A percentile compares a stretch with the other conserved stretches of the same genome.
These are phyloP conservation scores for Isoperla grammatica DNA, from an alignment of 2,888 invertebrate species.

Conservation along the genomic window DNA sequence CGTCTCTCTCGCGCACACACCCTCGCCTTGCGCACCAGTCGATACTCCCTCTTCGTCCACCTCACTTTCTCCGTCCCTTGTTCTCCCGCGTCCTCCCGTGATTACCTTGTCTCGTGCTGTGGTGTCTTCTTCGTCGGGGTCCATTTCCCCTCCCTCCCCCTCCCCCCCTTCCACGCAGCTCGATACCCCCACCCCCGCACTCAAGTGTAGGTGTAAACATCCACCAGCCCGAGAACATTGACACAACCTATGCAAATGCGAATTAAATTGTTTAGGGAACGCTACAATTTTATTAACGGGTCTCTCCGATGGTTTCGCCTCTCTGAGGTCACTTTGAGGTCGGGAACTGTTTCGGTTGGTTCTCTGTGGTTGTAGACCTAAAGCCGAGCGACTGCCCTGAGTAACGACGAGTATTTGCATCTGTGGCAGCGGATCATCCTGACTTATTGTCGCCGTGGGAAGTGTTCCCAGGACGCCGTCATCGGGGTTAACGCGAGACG, in stretches of 20 bases:
- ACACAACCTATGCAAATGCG: not conserved
- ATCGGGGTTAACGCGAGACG: not conserved
- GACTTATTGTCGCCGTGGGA: not conserved
- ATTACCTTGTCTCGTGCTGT: not conserved
- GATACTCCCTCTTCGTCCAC: not conserved
- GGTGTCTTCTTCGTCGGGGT: not conserved
- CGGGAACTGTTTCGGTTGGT: no score
- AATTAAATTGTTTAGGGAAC: not conserved
- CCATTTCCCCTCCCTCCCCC: not conserved
- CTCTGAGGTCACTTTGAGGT: slow-evolving; percentile 6
- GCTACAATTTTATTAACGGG: no score
- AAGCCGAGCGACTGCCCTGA: no score
- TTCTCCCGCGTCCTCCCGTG: not conserved
- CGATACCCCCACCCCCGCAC: not conserved
- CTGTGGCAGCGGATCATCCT: no score
- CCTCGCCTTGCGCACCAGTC: not conserved
- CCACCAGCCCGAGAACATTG: slow-evolving; percentile 2
- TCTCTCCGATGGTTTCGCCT: not conserved
- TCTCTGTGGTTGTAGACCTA: no score
- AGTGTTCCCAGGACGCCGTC: not conserved
- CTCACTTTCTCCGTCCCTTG: slow-evolving; percentile 1
- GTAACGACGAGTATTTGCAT: no score
- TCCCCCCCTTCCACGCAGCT: not conserved
- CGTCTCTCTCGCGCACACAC: slow-evolving; percentile 5
- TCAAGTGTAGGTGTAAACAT: slow-evolving; percentile 10